Evolutionary conservation across 2,113 vertebrate genomes (phyloP).

Genomic region (Nothocercus julius): DNA sequence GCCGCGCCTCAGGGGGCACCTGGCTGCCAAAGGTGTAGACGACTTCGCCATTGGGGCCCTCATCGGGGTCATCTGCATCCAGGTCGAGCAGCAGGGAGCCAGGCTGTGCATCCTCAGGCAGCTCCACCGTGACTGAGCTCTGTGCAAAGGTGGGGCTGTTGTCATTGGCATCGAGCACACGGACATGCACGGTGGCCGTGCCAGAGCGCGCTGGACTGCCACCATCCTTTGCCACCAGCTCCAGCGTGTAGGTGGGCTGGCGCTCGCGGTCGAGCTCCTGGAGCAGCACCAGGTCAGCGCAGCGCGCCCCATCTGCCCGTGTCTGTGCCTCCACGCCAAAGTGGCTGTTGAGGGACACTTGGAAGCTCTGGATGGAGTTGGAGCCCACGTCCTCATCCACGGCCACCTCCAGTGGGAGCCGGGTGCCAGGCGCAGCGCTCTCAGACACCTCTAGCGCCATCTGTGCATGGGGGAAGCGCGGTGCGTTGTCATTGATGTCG

Average conservation of each 20-base stretch:
- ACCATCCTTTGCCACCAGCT: conserved; percentile 91
- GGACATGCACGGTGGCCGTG: conserved; percentile 85
- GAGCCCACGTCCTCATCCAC: conserved; percentile 90
- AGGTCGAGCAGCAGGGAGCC: conserved; percentile 88
- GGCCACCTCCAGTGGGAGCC: conserved; percentile 88
- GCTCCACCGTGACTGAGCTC: conserved; percentile 84
- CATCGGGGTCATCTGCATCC: conserved; percentile 87
- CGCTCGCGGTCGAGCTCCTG: conserved; percentile 91
- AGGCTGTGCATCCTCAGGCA: conserved; percentile 86
- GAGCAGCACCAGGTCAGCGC: conserved; percentile 92
- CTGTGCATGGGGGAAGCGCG: conserved; percentile 86
- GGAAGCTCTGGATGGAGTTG: conserved; percentile 93
- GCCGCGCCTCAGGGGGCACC: conserved; percentile 85
- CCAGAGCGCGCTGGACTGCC: conserved; percentile 86
- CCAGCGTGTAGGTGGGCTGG: conserved; percentile 86
- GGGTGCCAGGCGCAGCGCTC: conserved; percentile 86
- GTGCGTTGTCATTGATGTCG: conserved; percentile 94
- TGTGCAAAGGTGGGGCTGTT: conserved; percentile 93
- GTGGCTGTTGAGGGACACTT: conserved; percentile 90
- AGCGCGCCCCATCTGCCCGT: conserved; percentile 92
- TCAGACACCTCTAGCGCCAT: conserved; percentile 89
- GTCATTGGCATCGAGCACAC: conserved; percentile 93
- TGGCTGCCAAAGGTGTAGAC: conserved; percentile 90
- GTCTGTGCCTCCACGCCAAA: conserved; percentile 91
- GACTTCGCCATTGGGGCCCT: conserved; percentile 91